Evolutionary conservation across 2,888 invertebrate genomes (phyloP).

Genomic region (Ochropleura leucogaster): DNA sequence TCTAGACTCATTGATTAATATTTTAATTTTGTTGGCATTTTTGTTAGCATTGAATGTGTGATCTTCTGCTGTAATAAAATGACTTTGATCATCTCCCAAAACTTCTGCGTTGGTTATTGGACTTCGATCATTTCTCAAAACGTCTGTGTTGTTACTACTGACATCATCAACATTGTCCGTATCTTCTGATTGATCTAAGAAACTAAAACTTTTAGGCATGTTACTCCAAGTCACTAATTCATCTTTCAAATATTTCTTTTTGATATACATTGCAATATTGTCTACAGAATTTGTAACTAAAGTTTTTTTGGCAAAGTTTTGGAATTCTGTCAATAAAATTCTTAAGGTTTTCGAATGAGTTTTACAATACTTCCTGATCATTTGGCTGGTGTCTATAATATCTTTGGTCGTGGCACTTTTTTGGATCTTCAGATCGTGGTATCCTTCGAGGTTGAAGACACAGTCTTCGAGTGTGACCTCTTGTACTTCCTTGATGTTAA

Average conservation of each 20-base stretch:
- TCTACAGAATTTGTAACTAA: constrained; percentile 69
- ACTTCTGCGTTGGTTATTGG: not conserved
- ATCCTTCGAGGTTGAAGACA: constrained; percentile 72
- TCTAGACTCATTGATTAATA: constrained; percentile 51
- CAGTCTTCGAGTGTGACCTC: constrained; percentile 62
- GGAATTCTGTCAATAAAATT: constrained; percentile 73
- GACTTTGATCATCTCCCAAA: not conserved
- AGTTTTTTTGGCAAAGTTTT: constrained; percentile 69
- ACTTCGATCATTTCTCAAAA: constrained; percentile 2
- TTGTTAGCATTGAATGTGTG: constrained; percentile 31
- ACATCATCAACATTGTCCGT: not conserved
- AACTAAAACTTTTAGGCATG: constrained; percentile 69
- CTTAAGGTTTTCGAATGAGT: constrained; percentile 68
- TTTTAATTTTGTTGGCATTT: constrained; percentile 44
- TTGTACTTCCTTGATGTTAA: constrained; percentile 65
- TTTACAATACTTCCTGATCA: constrained; percentile 76
- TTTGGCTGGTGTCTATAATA: constrained; percentile 74
- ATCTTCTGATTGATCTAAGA: constrained; percentile 55
- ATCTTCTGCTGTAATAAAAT: constrained; percentile 1
- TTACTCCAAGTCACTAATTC: constrained; percentile 72
- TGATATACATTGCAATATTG: constrained; percentile 74
- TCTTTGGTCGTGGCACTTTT: constrained; percentile 70
- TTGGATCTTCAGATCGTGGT: constrained; percentile 67
- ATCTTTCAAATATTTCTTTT: constrained; percentile 71
- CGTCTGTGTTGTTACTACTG: not conserved